Conservation (phyloP, 2,797 vertebrate species). For the Tapera naevia region DNA sequence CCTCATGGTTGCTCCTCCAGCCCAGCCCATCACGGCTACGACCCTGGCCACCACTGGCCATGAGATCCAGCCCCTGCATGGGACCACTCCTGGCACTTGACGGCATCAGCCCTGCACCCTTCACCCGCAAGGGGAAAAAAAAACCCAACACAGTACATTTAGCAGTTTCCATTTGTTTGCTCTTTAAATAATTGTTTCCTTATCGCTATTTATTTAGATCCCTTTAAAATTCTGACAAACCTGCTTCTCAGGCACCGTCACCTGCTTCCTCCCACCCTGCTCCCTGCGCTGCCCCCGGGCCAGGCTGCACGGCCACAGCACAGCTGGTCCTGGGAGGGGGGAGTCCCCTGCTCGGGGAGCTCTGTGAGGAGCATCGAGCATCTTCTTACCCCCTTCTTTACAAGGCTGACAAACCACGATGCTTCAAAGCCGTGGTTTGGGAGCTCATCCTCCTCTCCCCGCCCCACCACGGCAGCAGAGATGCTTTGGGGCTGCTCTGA, state of each 20-base stretch:
- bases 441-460: not conserved
- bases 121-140: not conserved
- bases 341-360: not conserved
- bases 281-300: not conserved
- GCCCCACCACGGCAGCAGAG: accelerated
- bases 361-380: accelerated
- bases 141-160: too few relatives aligned
- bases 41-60: not conserved
- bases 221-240: conserved; percentile 67
- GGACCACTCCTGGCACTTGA: accelerated
- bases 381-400: not conserved
- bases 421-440: not conserved
- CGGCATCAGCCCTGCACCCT: not conserved
- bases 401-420: accelerated
- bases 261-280: conserved; percentile 17
- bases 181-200: conserved; percentile 71
- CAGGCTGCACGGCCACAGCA: not conserved
- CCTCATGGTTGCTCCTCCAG: not conserved
- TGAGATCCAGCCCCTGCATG: not conserved
- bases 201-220: conserved; percentile 59
- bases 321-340: not conserved
- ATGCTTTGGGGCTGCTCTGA: not conserved
- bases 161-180: conserved; percentile 64
- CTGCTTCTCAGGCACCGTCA: conserved; percentile 51
- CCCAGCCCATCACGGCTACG: not conserved